Evolutionary conservation across 2,797 vertebrate species (phyloP).

Genomic region (Bucorvus abyssinicus): DNA sequence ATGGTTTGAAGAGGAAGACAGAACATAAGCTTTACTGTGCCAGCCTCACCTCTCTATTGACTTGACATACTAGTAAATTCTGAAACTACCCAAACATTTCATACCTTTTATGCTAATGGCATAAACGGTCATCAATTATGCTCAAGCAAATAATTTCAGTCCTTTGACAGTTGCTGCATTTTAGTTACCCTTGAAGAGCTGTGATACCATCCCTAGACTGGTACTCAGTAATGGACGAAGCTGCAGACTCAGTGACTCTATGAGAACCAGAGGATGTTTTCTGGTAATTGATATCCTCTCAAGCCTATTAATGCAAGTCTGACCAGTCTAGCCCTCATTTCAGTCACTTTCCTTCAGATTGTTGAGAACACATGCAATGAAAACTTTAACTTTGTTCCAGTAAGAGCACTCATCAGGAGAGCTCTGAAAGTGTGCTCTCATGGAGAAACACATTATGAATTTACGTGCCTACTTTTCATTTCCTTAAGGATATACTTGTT

Average conservation of each 20-base stretch:
- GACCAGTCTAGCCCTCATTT: background rate
- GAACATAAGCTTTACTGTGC: background rate
- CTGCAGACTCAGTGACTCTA: background rate
- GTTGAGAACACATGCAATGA: background rate
- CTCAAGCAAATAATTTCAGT: background rate
- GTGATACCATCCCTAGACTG: background rate
- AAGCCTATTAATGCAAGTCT: background rate
- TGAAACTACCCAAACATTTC: background rate
- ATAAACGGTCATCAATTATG: background rate
- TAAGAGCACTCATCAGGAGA: background rate
- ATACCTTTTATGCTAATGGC: background rate
- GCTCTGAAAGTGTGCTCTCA: background rate
- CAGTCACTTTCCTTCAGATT: background rate
- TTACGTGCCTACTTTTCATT: background rate
- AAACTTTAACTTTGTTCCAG: background rate
- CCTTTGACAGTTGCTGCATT: background rate
- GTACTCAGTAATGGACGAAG: background rate
- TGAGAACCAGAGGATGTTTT: background rate
- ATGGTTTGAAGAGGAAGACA: background rate
- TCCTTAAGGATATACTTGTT: background rate
- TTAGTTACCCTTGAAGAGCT: background rate
- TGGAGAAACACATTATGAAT: background rate
- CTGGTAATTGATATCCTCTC: background rate
- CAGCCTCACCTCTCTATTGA: background rate
- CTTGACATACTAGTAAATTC: background rate